phyloP scores from a whole-genome alignment of 2,797 vertebrate genomes.

The Pterois miles region DNA sequence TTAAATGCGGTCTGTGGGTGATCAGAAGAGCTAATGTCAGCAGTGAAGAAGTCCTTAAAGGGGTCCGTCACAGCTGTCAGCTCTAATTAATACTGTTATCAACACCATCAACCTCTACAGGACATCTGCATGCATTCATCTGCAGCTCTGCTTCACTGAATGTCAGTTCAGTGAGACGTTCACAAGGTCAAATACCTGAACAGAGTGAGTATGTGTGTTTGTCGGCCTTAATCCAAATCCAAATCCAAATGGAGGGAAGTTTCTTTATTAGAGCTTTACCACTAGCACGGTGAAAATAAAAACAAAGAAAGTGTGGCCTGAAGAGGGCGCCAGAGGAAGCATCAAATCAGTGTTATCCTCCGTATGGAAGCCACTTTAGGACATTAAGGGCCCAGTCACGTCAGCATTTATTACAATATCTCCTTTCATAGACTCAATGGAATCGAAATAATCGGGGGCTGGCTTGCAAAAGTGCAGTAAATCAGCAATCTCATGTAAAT shows the following conservation, averaged over 20 bases:
- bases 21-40: background rate
- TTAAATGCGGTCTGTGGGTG: background rate
- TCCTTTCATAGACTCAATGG: no score
- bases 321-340: background rate
- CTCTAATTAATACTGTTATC: constrained; percentile 43
- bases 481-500: no score
- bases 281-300: no score
- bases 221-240: background rate
- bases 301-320: background rate
- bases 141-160: constrained; percentile 31
- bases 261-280: no score
- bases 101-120: constrained; percentile 33
- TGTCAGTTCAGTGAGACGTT: no score
- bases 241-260: no score
- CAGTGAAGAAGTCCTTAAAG: constrained; percentile 13
- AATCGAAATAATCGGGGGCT: no score
- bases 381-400: no score
- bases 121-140: constrained; percentile 36
- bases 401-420: no score
- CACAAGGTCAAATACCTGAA: constrained; percentile 30
- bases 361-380: no score
- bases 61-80: constrained; percentile 45
- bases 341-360: no score
- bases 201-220: background rate
- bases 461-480: no score